Base-by-base conservation (phyloP, 2,113 vertebrate genomes). In the Coregonus clupeaformis region DNA sequence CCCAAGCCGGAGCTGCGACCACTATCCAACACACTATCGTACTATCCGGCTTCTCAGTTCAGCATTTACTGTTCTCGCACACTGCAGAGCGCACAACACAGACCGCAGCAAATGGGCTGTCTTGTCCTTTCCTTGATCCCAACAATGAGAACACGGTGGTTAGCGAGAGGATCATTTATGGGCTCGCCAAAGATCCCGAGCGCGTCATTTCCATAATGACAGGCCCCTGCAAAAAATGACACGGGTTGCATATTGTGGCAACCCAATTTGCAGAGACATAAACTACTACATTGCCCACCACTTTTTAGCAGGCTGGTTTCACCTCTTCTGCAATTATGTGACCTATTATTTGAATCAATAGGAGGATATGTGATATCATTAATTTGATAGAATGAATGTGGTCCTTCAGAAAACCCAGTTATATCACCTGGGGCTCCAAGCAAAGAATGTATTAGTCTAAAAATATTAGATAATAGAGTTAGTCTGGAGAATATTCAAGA, bases 191-290 rank as follows among this genome's bases (percentile, higher is more conserved):
- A 85, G 72, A 52, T 14, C 69, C 20, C 45, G 57, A 57, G 3
- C 78, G 79, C 89, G 87, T 89, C 89, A 90, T 82, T 75, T 87
- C 83, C 85, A 84, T 78, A 71, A 77, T 42, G 77, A 74, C 72
- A 67, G 63, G 62, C 22, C 29, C 24, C 24, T 27, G 36, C 24
- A 52, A 57, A n/a, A 57, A 64, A 69, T 74, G 77, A 74, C 76
- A 83, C 82, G 68, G 73, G 77, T 71, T 74, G 80, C 80, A 57
- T 71, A 71, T 82, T 86, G 82, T 85, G 81, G 66, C 80, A 85
- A 83, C 84, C 83, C 73, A 52, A 70, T 62, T 68, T 62, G 71
- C 66, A 11, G n/a, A 47, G 12, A 76, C 55, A 24, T 72, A 36
- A 36, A 25, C 60, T 24, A 30, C 62, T 27, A 11, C 24, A 11